Conservation (phyloP, 2,888 invertebrate genomes). For the Phania funesta region DNA sequence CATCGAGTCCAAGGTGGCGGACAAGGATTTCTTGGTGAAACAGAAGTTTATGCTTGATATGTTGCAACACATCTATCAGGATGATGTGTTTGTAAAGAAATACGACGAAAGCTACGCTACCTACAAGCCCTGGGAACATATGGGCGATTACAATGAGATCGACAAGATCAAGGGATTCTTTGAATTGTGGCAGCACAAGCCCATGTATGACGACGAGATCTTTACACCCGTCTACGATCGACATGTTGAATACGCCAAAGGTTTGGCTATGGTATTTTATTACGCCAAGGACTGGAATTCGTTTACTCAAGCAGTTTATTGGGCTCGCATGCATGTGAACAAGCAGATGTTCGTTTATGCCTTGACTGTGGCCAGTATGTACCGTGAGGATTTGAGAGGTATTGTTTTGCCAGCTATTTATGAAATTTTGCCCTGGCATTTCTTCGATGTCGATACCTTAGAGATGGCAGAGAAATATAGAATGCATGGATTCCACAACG, state of each 20-base stretch:
- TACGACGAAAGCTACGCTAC: constrained; percentile 81
- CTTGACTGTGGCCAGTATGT: constrained; percentile 83
- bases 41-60: constrained; percentile 82
- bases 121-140: constrained; percentile 83
- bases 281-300: constrained; percentile 88
- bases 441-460: constrained; percentile 83
- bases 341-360: constrained; percentile 84
- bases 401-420: constrained; percentile 85
- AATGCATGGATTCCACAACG: constrained; percentile 83
- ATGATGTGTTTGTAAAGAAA: constrained; percentile 79
- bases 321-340: constrained; percentile 85
- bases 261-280: constrained; percentile 84
- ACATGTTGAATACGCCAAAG: constrained; percentile 82
- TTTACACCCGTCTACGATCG: constrained; percentile 75
- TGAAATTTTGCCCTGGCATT: constrained; percentile 85
- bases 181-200: constrained; percentile 82
- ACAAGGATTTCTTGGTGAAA: constrained; percentile 81
- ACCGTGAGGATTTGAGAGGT: constrained; percentile 83
- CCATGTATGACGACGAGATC: constrained; percentile 74
- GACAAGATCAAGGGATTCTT: constrained; percentile 83
- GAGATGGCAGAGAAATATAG: constrained; percentile 81
- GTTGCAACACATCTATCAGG: constrained; percentile 83
- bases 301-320: constrained; percentile 86
- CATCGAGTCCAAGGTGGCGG: constrained; percentile 80
- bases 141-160: constrained; percentile 82